Evolutionary conservation across 2,888 invertebrate genomes (phyloP).

Genomic region (Megaustenia siamemsis): DNA sequence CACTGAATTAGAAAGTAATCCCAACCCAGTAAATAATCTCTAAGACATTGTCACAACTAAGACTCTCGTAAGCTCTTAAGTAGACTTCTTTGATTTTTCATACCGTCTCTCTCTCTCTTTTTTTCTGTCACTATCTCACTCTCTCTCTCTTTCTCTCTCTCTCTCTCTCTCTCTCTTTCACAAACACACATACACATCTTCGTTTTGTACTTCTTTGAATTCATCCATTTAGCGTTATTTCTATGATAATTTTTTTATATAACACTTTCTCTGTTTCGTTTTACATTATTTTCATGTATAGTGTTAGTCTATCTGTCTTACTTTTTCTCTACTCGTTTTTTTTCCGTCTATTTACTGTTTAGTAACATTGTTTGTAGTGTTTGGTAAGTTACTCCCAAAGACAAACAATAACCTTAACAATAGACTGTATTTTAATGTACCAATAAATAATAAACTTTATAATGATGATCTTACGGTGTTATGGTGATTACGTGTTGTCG

Average conservation of each 20-base stretch:
- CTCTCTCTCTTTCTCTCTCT: slow-evolving; percentile 29
- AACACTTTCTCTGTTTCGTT: neutral
- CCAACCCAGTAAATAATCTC: no score
- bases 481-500: no score
- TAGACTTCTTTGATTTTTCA: neutral
- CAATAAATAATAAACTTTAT: no score
- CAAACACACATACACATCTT: neutral
- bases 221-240: slow-evolving; percentile 3
- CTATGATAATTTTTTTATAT: neutral
- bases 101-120: slow-evolving; percentile 5
- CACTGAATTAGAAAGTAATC: no score
- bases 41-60: no score
- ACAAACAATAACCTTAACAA: no score
- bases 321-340: neutral
- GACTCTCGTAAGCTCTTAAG: no score
- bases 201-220: neutral
- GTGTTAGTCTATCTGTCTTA: slow-evolving; percentile 14
- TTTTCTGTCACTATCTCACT: slow-evolving; percentile 18
- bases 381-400: no score
- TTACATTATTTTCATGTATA: neutral
- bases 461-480: no score
- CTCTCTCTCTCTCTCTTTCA: neutral
- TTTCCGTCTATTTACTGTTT: no score
- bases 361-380: no score
- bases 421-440: no score